Base-by-base conservation (phyloP, 1,140 invertebrate species). In the Diachasmimorpha longicaudata region DNA sequence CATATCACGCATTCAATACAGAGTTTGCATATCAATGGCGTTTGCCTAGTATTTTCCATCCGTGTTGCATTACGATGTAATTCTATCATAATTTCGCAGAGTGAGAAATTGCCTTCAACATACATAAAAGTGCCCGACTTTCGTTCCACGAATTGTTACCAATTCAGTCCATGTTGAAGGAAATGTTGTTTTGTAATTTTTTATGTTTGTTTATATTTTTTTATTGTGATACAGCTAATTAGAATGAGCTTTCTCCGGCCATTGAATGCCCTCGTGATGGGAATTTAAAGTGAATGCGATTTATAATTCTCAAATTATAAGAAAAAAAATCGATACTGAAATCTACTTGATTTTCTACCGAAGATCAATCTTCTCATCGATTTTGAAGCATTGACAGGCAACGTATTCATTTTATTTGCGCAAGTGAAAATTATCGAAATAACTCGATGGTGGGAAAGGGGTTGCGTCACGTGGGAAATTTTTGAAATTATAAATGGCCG, bases 381-480 rank as follows among this genome's bases (percentile, higher is more conserved):
- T 31, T 31, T 31, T 31, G 31, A 31, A 31, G 6, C 31, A 6
- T n/a, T n/a, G 31, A 31, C 2, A 2, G 31, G 6, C 6, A 31
- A 31, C 6, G 2, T 42, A 10, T 42, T 42, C 11, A 42, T 31
- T 63, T 9, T 6, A 23, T 23, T 63, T 63, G 2, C 5, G 31
- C 11, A 4, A 19, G 19, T 14, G 8, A 63, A 25, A 63, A 11
- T 23, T 4, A 63, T 63, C 31, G 21, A 31, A 25, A 63, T 25
- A 25, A 13, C 8, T 63, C 4, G 58, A 63, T 21, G 58, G 58
- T 63, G 58, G 58, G 58, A 63, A 63, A 63, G 58, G 58, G 58
- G 58, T 63, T 63, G 58, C 58, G 58, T 63, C 58, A 63, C 23
- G 58, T 63, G 58, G 58, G 58, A 63, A 63, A 9, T 63, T 25